Conservation (phyloP, 1,140 invertebrate species). For the Brachionus koreanus region DNA sequence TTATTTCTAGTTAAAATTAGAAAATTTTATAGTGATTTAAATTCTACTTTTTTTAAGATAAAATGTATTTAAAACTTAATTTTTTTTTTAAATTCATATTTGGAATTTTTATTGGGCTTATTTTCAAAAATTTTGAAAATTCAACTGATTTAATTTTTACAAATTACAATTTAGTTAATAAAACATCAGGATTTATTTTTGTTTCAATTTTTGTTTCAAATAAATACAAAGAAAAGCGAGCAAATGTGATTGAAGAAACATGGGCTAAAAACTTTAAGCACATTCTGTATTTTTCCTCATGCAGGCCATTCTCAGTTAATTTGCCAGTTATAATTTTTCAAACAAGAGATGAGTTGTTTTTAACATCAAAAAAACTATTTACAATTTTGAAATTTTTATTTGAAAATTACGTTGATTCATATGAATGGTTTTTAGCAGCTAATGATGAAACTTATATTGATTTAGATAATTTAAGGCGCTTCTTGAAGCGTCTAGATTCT, state of each 20-base stretch:
- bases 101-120: background rate
- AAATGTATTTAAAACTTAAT: background rate
- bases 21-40: background rate
- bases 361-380: constrained; percentile 97
- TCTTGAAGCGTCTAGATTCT: constrained; percentile 79
- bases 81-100: background rate
- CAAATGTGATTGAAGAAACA: constrained; percentile 80
- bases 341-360: constrained; percentile 87
- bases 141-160: background rate
- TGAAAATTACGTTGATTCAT: constrained; percentile 81
- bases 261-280: constrained; percentile 81
- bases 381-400: constrained; percentile 97
- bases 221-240: constrained; percentile 77
- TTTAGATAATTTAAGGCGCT: constrained; percentile 74
- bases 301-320: constrained; percentile 49
- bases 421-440: constrained; percentile 93
- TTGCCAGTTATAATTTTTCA: constrained; percentile 71
- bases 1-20: no score
- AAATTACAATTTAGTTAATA: background rate
- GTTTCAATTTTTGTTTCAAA: constrained; percentile 78
- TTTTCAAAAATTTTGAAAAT: background rate
- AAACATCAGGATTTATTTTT: background rate
- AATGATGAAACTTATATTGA: constrained; percentile 96
- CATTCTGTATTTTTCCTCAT: constrained; percentile 82
- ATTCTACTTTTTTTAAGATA: background rate